A percentile compares a stretch with the other conserved stretches of the same genome.
Conservation (phyloP, 2,888 invertebrate genomes). For the Epinotia nisella region DNA sequence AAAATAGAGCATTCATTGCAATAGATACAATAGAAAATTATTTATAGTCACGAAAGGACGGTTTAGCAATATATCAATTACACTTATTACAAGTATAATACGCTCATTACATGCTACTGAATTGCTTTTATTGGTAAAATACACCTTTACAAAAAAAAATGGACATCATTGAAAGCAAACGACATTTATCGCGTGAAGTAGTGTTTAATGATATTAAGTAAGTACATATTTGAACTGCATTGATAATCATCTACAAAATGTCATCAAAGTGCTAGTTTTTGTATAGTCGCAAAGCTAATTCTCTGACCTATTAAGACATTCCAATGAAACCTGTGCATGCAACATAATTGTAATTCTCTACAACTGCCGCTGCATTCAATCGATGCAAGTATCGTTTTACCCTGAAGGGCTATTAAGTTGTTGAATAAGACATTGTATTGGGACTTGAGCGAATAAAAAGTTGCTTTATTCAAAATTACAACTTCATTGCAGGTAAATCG, state of each 20-base stretch:
- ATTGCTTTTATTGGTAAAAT: neutral
- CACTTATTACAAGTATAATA: neutral
- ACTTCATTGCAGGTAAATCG: conserved; percentile 5
- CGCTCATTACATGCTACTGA: neutral
- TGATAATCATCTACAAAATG: conserved; percentile 5
- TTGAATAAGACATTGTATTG: conserved; percentile 12
- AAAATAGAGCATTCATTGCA: neutral
- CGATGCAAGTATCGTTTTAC: conserved; percentile 18
- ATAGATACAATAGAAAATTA: neutral
- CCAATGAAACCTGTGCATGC: conserved; percentile 22
- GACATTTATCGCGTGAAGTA: neutral
- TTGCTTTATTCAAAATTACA: conserved; percentile 16
- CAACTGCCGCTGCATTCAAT: conserved; percentile 13
- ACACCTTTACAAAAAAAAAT: neutral
- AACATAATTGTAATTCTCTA: conserved; percentile 10
- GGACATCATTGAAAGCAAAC: no score
- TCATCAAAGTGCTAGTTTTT: neutral
- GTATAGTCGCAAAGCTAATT: neutral
- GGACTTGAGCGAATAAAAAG: conserved; percentile 1
- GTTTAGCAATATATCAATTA: neutral
- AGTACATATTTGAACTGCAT: neutral
- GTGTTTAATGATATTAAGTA: neutral
- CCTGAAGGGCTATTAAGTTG: conserved; percentile 10
- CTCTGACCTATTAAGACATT: conserved; percentile 27
- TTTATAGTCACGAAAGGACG: no score